phyloP scores from a whole-genome alignment of 2,113 vertebrate genomes.

The Daubentonia madagascariensis region DNA sequence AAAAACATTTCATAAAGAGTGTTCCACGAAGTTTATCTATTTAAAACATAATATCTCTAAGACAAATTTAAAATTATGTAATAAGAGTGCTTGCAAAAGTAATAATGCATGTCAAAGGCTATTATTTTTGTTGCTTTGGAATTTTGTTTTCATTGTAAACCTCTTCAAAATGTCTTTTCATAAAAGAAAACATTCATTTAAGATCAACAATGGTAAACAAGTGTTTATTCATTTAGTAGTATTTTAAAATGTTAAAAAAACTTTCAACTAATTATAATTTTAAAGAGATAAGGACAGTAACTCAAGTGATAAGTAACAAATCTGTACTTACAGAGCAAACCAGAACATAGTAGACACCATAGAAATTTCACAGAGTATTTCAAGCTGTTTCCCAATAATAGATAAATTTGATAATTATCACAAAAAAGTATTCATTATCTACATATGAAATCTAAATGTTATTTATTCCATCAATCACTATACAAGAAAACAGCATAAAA shows the following conservation, averaged over 20 bases:
- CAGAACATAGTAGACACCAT: neutral
- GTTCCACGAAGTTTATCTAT: neutral
- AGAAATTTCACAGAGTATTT: neutral
- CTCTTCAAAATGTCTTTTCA: slow-evolving; percentile 43
- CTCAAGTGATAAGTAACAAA: slow-evolving; percentile 6
- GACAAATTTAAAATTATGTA: slow-evolving; percentile 11
- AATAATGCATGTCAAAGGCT: slow-evolving; percentile 23
- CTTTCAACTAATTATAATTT: neutral
- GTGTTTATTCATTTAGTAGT: neutral
- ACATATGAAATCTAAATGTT: slow-evolving; percentile 6
- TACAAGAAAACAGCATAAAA: slow-evolving; percentile 18
- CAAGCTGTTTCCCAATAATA: neutral
- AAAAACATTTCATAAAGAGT: neutral
- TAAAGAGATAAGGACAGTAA: neutral
- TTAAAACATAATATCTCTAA: slow-evolving; percentile 7
- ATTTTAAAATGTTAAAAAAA: neutral
- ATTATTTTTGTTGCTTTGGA: slow-evolving; percentile 15
- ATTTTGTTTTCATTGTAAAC: slow-evolving; percentile 33
- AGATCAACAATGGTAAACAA: neutral
- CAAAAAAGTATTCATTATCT: neutral
- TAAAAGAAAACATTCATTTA: slow-evolving; percentile 2
- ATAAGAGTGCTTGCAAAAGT: neutral
- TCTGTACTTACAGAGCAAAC: neutral
- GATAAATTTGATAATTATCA: slow-evolving; percentile 21
- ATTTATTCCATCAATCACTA: neutral